Base-by-base conservation (phyloP, 2,888 invertebrate species). In the Carcina quercana region DNA sequence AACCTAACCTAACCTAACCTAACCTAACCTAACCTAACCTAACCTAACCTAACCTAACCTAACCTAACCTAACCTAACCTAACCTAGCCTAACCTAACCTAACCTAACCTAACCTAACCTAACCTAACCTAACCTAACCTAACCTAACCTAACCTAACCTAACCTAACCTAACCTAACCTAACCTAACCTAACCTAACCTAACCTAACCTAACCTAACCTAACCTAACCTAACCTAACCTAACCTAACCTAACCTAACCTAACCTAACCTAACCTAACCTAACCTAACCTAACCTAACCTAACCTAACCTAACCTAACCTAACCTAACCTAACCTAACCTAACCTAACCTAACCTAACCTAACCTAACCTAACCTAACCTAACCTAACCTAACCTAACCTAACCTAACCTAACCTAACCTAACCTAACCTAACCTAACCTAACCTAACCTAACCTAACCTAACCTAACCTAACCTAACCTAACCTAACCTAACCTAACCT, bases 11-110 rank as follows among this genome's bases (percentile, higher is more conserved):
- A 32, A 27, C 32, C 28, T 28, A 28, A 21, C 28, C 31, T 14
- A 30, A 26, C 28, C 30, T 27, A 30, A 30, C 30, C 30, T 28
- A 31, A 29, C 29, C 34, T 26, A 28, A 27, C 32, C 30, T 33
- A 39, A 33, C 33, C 35, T 33, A 35, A 35, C 33, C 33, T 28
- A 31, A 34, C 33, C 33, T 33, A 33, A 33, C 33, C 33, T 33
- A 33, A 32, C 32, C 28, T 28, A 32, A 32, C 32, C 28, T 28
- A 34, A 28, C 33, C 33, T 28, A 34, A 34, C 32, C 33, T 28
- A 34, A 28, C 33, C 11, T 13, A n/a, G 15, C 11, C 15, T 17
- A 17, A 22, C 5, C 24, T 15, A 24, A 30, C 24, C 30, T 30
- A 30, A 24, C 30, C 24, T 24, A 22, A 24, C 19, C 29, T 13